Percentiles rank a stretch among this genome's conserved stretches.
Evolutionary conservation across 2,888 invertebrate species (phyloP).

Genomic region (Mechanitis messenoides): DNA sequence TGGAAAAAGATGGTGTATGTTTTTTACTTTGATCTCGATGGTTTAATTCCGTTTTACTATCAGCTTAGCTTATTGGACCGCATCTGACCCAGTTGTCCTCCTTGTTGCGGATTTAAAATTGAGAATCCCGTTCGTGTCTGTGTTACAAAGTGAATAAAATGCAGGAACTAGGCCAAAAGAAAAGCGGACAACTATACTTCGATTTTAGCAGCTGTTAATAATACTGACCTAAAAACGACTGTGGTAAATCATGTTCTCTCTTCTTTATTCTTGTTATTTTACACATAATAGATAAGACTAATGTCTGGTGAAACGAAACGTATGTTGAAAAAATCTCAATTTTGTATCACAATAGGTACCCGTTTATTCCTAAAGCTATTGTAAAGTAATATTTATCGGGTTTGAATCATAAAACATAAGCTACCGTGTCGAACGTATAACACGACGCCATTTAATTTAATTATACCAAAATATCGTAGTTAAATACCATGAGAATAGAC

Average conservation of each 20-base stretch:
- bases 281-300: no score
- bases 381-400: slow-evolving; percentile 7
- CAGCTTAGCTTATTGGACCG: slow-evolving; percentile 32
- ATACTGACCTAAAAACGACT: slow-evolving; percentile 32
- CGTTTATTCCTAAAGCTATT: not conserved
- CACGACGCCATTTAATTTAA: slow-evolving; percentile 25
- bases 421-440: slow-evolving; percentile 27
- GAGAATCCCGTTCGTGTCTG: slow-evolving; percentile 30
- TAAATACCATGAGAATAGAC: slow-evolving; percentile 33
- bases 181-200: slow-evolving; percentile 32
- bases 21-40: slow-evolving; percentile 19
- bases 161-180: slow-evolving; percentile 38
- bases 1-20: not conserved
- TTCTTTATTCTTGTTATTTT: not conserved
- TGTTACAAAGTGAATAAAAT: slow-evolving; percentile 32
- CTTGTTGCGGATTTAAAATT: slow-evolving; percentile 33
- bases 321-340: not conserved
- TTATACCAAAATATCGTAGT: slow-evolving; percentile 29
- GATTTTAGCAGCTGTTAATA: slow-evolving; percentile 37
- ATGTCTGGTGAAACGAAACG: not conserved
- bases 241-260: not conserved
- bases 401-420: slow-evolving; percentile 25
- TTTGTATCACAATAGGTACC: no score
- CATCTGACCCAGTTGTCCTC: slow-evolving; percentile 35
- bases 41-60: slow-evolving; percentile 31